These are phyloP conservation scores for Haemorhous mexicanus DNA, from an alignment of 2,113 vertebrate genomes.

Conservation along the genomic window DNA sequence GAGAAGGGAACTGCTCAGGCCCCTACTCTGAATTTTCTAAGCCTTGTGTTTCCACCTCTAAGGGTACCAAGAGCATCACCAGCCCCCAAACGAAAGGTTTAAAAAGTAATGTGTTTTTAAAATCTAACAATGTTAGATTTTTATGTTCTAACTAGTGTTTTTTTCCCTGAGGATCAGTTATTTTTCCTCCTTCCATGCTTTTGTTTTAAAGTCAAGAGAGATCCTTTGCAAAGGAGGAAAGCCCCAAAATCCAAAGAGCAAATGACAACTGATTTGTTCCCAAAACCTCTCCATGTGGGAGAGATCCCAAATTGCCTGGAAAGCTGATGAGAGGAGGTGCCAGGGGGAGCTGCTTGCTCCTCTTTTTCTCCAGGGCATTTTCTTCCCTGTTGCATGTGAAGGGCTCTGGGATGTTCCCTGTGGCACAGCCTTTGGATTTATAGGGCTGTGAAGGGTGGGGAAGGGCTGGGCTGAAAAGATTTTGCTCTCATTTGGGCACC, in stretches of 20 bases:
- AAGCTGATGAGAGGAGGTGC: neutral
- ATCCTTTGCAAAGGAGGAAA: neutral
- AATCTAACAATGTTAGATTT: neutral
- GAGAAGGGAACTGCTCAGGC: neutral
- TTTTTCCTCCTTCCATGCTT: neutral
- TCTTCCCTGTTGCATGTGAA: no score
- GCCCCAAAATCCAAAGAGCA: accelerated
- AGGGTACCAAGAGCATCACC: neutral
- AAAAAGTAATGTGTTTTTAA: neutral
- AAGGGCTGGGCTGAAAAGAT: neutral
- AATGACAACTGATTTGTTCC: neutral
- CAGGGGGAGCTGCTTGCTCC: neutral
- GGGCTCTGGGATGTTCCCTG: neutral
- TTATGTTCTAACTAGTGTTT: neutral
- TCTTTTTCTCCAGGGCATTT: neutral
- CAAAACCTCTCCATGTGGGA: neutral
- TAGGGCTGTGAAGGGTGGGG: neutral
- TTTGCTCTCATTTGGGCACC: neutral
- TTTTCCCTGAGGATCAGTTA: neutral
- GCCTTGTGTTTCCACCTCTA: neutral
- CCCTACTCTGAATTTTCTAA: neutral
- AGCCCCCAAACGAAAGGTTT: neutral
- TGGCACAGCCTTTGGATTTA: neutral
- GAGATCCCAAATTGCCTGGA: neutral
- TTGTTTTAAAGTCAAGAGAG: neutral